phyloP scores from a whole-genome alignment of 2,888 invertebrate species.

The Urechis unicinctus region DNA sequence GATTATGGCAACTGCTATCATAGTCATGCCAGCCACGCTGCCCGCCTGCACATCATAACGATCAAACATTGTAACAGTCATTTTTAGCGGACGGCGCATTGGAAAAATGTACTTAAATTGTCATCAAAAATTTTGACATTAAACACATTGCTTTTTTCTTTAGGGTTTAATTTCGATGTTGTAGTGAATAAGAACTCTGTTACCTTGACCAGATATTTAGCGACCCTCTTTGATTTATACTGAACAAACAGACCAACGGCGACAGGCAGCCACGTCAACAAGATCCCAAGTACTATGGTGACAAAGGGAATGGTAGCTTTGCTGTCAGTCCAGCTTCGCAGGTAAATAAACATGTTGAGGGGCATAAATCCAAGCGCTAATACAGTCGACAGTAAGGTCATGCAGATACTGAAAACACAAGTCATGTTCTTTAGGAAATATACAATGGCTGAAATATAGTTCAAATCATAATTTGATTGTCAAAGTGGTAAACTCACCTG shows the following conservation, averaged over 20 bases:
- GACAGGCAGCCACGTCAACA: constrained; percentile 29
- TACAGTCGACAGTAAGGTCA: constrained; percentile 35
- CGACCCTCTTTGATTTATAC: constrained; percentile 29
- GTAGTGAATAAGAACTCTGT: too few relatives aligned
- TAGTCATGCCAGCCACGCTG: constrained; percentile 26
- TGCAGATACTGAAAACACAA: constrained; percentile 27
- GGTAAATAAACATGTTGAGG: constrained; percentile 35
- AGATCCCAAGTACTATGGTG: constrained; percentile 29
- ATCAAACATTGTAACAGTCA: too few relatives aligned
- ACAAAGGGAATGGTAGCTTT: constrained; percentile 31
- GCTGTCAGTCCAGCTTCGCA: constrained; percentile 29
- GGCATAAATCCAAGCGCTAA: constrained; percentile 38
- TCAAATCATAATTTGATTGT: background rate
- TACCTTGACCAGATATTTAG: constrained; percentile 26
- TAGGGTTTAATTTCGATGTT: too few relatives aligned
- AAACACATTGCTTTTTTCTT: too few relatives aligned
- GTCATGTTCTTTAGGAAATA: background rate
- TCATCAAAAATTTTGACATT: too few relatives aligned
- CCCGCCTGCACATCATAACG: constrained; percentile 38
- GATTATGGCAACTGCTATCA: constrained; percentile 30
- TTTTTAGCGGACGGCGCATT: background rate
- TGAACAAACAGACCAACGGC: constrained; percentile 30
- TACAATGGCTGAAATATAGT: background rate
- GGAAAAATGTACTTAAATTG: too few relatives aligned
- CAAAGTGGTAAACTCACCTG: constrained; percentile 2